Base-by-base conservation (phyloP, 2,797 vertebrate species). In the Rhabdophis nuchalis region DNA sequence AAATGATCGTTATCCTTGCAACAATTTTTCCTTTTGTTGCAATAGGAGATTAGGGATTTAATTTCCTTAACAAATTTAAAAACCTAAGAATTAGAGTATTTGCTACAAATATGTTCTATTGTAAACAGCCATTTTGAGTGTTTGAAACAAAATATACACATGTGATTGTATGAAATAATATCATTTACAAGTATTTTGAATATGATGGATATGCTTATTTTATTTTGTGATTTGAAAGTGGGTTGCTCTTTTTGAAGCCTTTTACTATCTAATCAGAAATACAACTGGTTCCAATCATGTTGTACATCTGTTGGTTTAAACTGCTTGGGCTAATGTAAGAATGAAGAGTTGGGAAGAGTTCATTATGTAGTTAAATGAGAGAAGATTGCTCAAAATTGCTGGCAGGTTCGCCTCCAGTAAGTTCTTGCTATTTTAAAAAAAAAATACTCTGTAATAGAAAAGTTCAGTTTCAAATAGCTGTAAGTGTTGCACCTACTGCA, bases 1-100 rank as follows among this genome's bases (percentile, higher is more conserved):
- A 94, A 96, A 95, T 64, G 90, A 0, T 90, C 85, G 9, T 3
- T 89, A 91, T 89, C 60, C 87, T 93, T 94, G 88, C 56, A 94
- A 88, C 87, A 94, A 91, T 82, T 93, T 36, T 36, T 56, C n/a
- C 61, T 64, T 54, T 92, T 77, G 53, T 58, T 41, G 18, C 7
- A 41, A 41, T 41, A 77, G 32, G 18, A 41, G 32, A 41, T 4
- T 41, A 41, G 18, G 36, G 32, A 77, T 77, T 77, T 41, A 77
- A 36, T 36, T 72, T 20, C 32, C 2, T 50, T 87, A 91, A 61
- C 50, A 93, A 95, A 95, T 58, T 12, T 13, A 27, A 52, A 92
- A 13, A 32, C 29, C 29, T 91, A 77, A 88, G 94, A 94, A 94
- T 91, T 20, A 52, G 11, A 87, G 29, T 72, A 61, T 93, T 96